Evolutionary conservation across 2,797 vertebrate species (phyloP).

Genomic region (Siniperca scherzeri): DNA sequence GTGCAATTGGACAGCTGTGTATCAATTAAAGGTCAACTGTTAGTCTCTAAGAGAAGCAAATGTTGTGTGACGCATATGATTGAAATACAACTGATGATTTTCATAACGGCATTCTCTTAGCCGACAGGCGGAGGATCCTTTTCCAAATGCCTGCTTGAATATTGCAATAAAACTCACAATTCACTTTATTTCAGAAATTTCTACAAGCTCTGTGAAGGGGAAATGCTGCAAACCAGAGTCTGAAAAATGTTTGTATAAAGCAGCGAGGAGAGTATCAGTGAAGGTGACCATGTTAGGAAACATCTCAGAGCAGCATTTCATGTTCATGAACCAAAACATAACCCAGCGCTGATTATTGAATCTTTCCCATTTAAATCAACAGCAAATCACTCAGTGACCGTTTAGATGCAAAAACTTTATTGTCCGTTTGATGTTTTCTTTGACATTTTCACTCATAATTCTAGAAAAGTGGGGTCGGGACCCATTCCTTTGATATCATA

Average conservation of each 20-base stretch:
- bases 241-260: constrained; percentile 8
- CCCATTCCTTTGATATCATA: constrained; percentile 62
- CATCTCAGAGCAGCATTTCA: background rate
- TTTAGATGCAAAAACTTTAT: constrained; percentile 84
- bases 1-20: no score
- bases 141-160: no score
- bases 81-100: no score
- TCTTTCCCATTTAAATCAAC: background rate
- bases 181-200: no score
- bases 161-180: no score
- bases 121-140: no score
- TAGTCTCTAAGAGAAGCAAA: no score
- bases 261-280: background rate
- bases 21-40: no score
- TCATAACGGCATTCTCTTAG: no score
- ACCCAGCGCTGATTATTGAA: background rate
- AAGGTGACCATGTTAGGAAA: constrained; percentile 41
- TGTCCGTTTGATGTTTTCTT: constrained; percentile 72
- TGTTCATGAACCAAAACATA: constrained; percentile 25
- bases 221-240: constrained; percentile 3
- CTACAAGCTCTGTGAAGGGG: background rate
- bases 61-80: no score
- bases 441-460: constrained; percentile 70
- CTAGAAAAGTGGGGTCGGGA: constrained; percentile 80
- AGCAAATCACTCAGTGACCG: constrained; percentile 21